Conservation (phyloP, 2,888 invertebrate species). For the Mesopsocus fuscifrons region DNA sequence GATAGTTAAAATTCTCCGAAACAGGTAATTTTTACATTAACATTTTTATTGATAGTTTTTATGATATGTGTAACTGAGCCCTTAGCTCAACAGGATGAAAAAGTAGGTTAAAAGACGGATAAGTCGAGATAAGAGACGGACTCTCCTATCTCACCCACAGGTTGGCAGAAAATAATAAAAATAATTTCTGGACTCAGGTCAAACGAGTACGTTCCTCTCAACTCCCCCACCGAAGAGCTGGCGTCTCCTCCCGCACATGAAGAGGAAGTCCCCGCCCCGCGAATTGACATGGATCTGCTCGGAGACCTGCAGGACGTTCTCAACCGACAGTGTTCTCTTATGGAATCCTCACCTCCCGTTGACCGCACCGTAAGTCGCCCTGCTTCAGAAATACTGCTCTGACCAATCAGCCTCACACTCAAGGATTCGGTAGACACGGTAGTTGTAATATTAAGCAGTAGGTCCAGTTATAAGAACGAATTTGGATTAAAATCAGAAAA, state of each 20-base stretch:
- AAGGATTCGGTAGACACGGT: neutral
- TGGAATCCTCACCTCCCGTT: conserved; percentile 35
- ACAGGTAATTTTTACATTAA: no score
- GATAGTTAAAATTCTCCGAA: no score
- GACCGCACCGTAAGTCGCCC: conserved; percentile 27
- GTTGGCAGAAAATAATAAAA: no score
- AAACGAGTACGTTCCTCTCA: conserved; percentile 30
- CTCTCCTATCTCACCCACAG: no score
- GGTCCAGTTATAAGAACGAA: no score
- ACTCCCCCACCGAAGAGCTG: conserved; percentile 28
- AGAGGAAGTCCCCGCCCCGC: conserved; percentile 25
- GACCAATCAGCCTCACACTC: neutral
- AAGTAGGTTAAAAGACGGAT: no score
- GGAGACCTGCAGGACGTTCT: conserved; percentile 43
- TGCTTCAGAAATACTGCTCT: neutral
- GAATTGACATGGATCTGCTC: conserved; percentile 38
- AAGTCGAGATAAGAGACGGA: no score
- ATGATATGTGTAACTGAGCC: no score
- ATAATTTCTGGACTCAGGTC: no score
- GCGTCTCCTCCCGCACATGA: conserved; percentile 33
- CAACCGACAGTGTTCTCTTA: conserved; percentile 23
- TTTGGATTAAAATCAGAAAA: no score
- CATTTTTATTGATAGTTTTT: no score
- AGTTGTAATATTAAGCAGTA: conserved; percentile 27
- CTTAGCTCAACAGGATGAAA: no score